Evolutionary conservation across 2,113 vertebrate genomes (phyloP).

Genomic region (Galeopterus variegatus): DNA sequence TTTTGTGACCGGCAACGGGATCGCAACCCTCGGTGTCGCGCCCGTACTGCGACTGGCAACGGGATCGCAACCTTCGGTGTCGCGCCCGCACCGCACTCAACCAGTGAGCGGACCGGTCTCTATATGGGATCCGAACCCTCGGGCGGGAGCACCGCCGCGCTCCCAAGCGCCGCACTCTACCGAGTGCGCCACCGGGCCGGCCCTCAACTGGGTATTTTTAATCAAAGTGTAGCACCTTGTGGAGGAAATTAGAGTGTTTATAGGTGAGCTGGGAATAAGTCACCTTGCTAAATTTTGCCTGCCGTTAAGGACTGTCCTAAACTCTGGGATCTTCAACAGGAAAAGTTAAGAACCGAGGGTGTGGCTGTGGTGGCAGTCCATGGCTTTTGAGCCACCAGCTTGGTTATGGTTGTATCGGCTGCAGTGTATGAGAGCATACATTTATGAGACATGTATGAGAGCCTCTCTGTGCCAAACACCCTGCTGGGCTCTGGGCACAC

Average conservation of each 20-base stretch:
- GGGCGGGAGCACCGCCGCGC: no score
- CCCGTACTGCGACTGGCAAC: no score
- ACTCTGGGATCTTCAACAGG: neutral
- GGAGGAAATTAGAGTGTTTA: slow-evolving; percentile 60
- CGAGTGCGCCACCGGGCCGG: no score
- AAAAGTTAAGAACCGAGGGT: neutral
- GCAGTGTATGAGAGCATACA: no score
- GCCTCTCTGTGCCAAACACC: neutral
- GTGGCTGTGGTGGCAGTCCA: neutral
- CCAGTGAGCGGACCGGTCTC: no score
- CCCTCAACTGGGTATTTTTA: slow-evolving; percentile 63
- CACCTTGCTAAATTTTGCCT: neutral
- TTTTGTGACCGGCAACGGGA: no score
- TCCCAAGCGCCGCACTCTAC: no score
- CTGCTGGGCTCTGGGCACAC: neutral
- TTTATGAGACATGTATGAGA: neutral
- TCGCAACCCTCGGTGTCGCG: no score
- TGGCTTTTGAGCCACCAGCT: neutral
- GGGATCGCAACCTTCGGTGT: no score
- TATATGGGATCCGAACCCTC: no score
- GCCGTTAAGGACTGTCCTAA: neutral
- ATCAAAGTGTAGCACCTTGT: neutral
- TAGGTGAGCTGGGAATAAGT: slow-evolving; percentile 29
- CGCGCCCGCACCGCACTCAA: no score
- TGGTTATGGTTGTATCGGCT: neutral